Conservation (phyloP, 1,140 invertebrate species). For the Solen grandis region DNA sequence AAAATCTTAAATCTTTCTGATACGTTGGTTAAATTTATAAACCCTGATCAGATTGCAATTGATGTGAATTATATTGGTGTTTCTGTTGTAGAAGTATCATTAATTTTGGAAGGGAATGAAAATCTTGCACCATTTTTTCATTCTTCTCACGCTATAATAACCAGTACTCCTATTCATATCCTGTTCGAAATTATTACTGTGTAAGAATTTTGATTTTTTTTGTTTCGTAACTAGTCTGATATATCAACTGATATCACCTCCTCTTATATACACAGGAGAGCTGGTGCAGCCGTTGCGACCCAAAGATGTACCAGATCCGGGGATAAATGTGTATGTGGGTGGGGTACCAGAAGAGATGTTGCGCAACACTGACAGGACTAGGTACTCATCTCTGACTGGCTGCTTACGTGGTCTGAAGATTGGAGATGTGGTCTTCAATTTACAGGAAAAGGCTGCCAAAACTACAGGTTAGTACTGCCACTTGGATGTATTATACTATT, state of each 20-base stretch:
- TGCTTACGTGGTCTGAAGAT: slow-evolving; percentile 95
- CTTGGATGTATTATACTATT: not conserved
- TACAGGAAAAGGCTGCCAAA: slow-evolving; percentile 80
- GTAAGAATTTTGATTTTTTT: too few species aligned
- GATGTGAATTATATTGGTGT: too few species aligned
- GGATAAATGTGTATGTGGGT: slow-evolving; percentile 89
- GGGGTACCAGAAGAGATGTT: slow-evolving; percentile 89
- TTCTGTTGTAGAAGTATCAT: too few species aligned
- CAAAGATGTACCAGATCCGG: slow-evolving; percentile 86
- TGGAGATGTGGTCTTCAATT: slow-evolving; percentile 88
- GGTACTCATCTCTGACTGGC: slow-evolving; percentile 81
- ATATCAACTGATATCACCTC: not conserved
- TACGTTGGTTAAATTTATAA: too few species aligned
- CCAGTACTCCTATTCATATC: too few species aligned
- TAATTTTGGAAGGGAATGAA: too few species aligned
- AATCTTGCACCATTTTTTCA: too few species aligned
- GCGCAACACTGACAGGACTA: not conserved
- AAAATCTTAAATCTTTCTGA: too few species aligned
- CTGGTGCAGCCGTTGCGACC: slow-evolving; percentile 91
- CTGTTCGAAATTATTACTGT: too few species aligned
- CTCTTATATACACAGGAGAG: slow-evolving; percentile 82
- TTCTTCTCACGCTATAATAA: too few species aligned
- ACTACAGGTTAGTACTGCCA: slow-evolving; percentile 58
- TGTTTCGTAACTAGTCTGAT: not conserved
- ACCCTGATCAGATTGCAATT: too few species aligned